Percentiles rank a stretch among this genome's conserved stretches.
Evolutionary conservation across 2,797 vertebrate species (phyloP).

Genomic region (Hippoglossus hippoglossus): DNA sequence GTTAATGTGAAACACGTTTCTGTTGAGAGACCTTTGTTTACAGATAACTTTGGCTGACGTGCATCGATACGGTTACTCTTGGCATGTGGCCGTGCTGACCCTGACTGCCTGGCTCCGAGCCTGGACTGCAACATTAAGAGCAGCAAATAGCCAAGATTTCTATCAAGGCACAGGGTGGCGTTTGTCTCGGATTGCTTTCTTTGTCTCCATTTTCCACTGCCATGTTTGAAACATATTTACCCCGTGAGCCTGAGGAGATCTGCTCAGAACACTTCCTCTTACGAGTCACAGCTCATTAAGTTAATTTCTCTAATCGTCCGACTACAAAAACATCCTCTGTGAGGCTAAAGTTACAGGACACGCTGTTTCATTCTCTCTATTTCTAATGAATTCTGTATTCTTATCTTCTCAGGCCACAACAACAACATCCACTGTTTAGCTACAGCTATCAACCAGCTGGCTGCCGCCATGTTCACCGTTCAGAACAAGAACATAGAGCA

Average conservation of each 20-base stretch:
- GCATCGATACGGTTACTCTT: constrained; percentile 74
- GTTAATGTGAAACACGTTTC: constrained; percentile 78
- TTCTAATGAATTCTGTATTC: constrained; percentile 13
- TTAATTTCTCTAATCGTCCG: constrained; percentile 35
- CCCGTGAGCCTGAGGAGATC: constrained; percentile 52
- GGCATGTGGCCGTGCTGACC: constrained; percentile 71
- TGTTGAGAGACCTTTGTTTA: constrained; percentile 74
- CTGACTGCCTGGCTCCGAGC: constrained; percentile 67
- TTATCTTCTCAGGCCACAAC: constrained; percentile 84
- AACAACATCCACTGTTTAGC: constrained; percentile 96
- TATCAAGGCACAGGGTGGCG: constrained; percentile 66
- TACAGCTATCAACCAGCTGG: constrained; percentile 89
- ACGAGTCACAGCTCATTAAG: constrained; percentile 58
- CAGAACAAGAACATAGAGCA: constrained; percentile 92
- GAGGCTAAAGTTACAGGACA: constrained; percentile 18
- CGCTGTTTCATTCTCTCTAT: constrained; percentile 5
- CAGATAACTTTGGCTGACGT: constrained; percentile 78
- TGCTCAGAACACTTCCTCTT: constrained; percentile 54
- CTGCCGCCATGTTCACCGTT: constrained; percentile 92
- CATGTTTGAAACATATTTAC: constrained; percentile 59
- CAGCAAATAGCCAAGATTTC: constrained; percentile 70
- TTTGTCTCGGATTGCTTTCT: constrained; percentile 72
- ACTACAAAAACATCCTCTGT: constrained; percentile 50
- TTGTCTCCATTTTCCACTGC: constrained; percentile 75
- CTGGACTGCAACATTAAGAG: constrained; percentile 68